Percentiles rank a stretch among this genome's conserved stretches.
Conservation (phyloP, 1,140 invertebrate species). For the Ceratoteleas bidentatus region DNA sequence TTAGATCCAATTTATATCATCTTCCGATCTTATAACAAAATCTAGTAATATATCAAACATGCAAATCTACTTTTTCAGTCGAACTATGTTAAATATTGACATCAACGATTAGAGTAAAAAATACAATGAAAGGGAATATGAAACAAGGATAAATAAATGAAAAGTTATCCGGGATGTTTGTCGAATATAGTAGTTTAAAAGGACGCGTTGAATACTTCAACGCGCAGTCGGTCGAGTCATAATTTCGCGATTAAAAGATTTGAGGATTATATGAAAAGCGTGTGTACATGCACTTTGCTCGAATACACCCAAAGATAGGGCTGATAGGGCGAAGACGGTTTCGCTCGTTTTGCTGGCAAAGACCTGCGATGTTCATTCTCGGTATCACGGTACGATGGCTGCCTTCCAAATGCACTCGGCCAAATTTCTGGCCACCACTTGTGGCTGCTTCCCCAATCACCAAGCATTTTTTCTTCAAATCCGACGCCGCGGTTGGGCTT, state of each 20-base stretch:
- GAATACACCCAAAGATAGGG: conserved; percentile 1
- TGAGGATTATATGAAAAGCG: conserved; percentile 53
- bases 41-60: no score
- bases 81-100: no score
- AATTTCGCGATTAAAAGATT: conserved; percentile 61
- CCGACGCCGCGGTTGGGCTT: conserved; percentile 5
- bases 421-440: conserved; percentile 46
- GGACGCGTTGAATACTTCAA: conserved; percentile 47
- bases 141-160: conserved; percentile 22
- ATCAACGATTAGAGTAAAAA: no score
- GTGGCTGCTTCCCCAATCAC: conserved; percentile 29
- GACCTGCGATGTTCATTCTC: conserved; percentile 38
- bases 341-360: conserved; percentile 34
- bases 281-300: conserved; percentile 10
- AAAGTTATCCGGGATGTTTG: conserved; percentile 12
- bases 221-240: conserved; percentile 41
- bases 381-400: conserved; percentile 47
- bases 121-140: no score
- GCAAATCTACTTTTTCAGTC: no score
- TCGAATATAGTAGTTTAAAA: conserved; percentile 39
- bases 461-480: conserved; percentile 11
- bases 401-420: conserved; percentile 49
- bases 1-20: no score
- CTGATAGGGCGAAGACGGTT: conserved; percentile 1
- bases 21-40: no score